Base-by-base conservation (phyloP, 2,113 vertebrate species). In the Actenoides lindsayi region DNA sequence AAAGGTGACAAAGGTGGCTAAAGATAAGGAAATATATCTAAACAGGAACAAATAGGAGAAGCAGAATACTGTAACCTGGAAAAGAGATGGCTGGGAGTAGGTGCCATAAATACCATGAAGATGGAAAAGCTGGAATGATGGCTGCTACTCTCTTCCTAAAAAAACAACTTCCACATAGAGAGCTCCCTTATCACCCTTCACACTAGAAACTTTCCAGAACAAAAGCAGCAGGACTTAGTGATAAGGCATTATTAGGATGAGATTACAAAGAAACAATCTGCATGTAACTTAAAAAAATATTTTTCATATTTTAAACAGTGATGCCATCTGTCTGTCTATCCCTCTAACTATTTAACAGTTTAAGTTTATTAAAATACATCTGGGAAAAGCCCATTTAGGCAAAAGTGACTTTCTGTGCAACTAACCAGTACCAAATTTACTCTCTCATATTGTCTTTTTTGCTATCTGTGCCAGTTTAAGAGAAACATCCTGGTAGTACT, bases 401-500 rank as follows among this genome's bases (percentile, higher is more conserved):
- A 75, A 20, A 24, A 77, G 46, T 9, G 42, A 67, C 60, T 89
- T 90, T 96, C 78, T 60, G 71, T 78, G 75, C 27, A 48, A 50
- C 92, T 84, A 86, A 64, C 70, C 51, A 94, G 57, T 74, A 83
- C 67, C 86, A 95, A 92, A 79, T 77, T 62, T 81, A 75, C 77
- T 63, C 59, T 96, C 85, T 67, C 90, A 56, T 80, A 89, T 91
- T 82, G 63, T 76, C 50, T 94, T 87, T 93, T 95, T 92, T 91
- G 68, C 62, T 93, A 28, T 94, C 94, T 57, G 16, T 92, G 89
- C 90, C 91, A 85, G 78, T 54, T 96, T 96, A 96, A 73, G 51
- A 93, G 86, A 94, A 96, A 75, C 91, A 94, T 68, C 70, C 87
- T 93, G 91, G 85, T 75, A 97, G 96, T 78, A 23, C 63, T 42